Evolutionary conservation across 2,888 invertebrate genomes (phyloP).

Genomic region (Xestia xanthographa): DNA sequence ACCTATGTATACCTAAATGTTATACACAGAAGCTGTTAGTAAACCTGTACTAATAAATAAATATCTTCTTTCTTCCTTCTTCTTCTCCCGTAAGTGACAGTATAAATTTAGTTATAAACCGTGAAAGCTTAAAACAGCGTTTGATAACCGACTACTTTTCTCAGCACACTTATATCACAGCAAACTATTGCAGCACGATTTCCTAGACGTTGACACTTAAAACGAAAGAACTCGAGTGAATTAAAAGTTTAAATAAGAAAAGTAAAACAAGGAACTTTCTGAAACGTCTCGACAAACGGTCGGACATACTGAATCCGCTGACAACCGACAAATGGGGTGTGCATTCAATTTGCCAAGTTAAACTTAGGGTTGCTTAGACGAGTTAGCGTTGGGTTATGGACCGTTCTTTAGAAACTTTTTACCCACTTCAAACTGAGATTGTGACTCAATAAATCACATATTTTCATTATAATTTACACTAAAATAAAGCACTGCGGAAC

Average conservation of each 20-base stretch:
- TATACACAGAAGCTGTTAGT: too few species aligned
- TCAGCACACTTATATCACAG: not conserved
- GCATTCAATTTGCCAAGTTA: constrained; percentile 39
- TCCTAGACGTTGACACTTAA: not conserved
- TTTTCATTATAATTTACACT: not conserved
- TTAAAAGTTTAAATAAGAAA: constrained; percentile 24
- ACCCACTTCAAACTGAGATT: not conserved
- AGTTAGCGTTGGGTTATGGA: not conserved
- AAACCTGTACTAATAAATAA: too few species aligned
- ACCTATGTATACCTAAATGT: too few species aligned
- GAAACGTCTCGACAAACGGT: constrained; percentile 1
- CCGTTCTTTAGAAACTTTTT: not conserved
- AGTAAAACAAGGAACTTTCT: constrained; percentile 2
- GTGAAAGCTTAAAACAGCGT: too few species aligned
- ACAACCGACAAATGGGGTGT: constrained; percentile 37
- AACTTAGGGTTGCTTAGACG: constrained; percentile 13
- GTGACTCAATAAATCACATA: constrained; percentile 1
- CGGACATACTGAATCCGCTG: not conserved
- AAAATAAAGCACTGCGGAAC: not conserved
- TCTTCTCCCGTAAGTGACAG: too few species aligned
- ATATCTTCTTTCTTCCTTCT: too few species aligned
- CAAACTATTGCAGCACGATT: not conserved
- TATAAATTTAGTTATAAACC: too few species aligned
- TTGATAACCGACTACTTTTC: not conserved
- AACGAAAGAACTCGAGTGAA: not conserved